Percentiles rank a stretch among this genome's conserved stretches.
These are phyloP conservation scores for Patiria pectinifera DNA, from an alignment of 53 echinoderm and acorn worm species.

Conservation along the genomic window DNA sequence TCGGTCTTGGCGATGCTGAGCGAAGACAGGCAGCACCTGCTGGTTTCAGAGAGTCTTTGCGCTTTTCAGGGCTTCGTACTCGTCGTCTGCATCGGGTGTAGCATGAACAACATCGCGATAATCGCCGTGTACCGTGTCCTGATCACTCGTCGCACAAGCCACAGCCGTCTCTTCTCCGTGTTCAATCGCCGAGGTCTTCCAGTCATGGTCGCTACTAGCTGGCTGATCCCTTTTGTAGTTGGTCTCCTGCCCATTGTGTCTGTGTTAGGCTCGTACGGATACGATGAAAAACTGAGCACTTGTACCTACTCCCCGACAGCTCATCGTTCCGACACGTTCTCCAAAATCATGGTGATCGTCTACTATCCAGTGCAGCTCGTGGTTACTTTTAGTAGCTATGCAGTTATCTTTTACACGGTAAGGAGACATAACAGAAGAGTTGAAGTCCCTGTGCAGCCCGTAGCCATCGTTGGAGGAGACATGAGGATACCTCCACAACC, in stretches of 20 bases:
- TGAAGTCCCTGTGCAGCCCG: not conserved
- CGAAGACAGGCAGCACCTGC: not conserved
- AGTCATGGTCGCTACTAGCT: not conserved
- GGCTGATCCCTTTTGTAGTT: not conserved
- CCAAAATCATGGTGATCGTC: not conserved
- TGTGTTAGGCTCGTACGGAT: not conserved
- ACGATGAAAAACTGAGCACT: not conserved
- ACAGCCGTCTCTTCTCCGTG: not conserved
- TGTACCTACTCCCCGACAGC: not conserved
- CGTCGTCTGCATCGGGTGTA: not conserved
- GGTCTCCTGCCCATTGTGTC: not conserved
- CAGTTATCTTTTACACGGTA: not conserved
- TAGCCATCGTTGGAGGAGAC: not conserved
- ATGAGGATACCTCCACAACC: not conserved
- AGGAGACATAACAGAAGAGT: not conserved
- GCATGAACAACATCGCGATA: not conserved
- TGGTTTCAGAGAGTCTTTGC: not conserved
- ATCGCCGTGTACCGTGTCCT: constrained; percentile 4
- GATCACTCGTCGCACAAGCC: not conserved
- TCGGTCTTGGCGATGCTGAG: constrained; percentile 27
- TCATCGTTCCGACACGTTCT: not conserved
- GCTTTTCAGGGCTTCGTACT: not conserved
- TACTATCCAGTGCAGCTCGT: constrained; percentile 2
- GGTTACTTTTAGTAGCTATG: not conserved
- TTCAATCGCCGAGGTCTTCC: not conserved